A percentile compares a stretch with the other conserved stretches of the same genome.
phyloP scores from a whole-genome alignment of 1,140 invertebrate species.

The Holcopasites calliopsidis region DNA sequence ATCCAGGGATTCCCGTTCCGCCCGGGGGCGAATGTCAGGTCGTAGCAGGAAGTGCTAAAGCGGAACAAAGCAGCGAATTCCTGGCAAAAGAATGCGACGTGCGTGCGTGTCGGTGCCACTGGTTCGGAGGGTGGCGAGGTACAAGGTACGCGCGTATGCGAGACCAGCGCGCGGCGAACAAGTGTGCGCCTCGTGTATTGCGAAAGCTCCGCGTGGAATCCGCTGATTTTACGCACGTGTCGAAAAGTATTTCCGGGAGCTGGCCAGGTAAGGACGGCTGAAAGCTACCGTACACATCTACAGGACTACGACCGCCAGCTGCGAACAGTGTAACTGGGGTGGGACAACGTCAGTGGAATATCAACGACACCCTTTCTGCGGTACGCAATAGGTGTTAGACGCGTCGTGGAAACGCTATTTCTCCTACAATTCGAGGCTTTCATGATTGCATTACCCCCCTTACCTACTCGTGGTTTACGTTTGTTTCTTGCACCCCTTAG shows the following conservation, averaged over 20 bases:
- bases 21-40: constrained; percentile 9
- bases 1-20: constrained; percentile 14
- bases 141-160: background rate
- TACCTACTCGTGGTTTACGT: constrained; percentile 50
- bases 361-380: constrained; percentile 53
- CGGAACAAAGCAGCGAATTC: constrained; percentile 56
- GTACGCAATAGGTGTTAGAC: background rate
- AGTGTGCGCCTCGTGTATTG: constrained; percentile 57
- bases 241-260: constrained; percentile 64
- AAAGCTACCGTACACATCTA: constrained; percentile 6
- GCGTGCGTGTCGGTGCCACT: constrained; percentile 21
- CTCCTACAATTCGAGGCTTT: constrained; percentile 61
- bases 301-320: background rate
- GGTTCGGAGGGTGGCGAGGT: background rate
- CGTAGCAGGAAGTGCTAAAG: constrained; percentile 18
- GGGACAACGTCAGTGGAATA: constrained; percentile 56
- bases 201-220: constrained; percentile 66
- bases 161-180: background rate
- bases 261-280: constrained; percentile 46
- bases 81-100: constrained; percentile 46
- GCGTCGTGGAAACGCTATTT: constrained; percentile 56
- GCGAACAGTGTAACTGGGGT: background rate
- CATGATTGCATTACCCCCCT: constrained; percentile 68
- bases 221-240: constrained; percentile 62
- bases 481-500: constrained; percentile 46